Evolutionary conservation across 2,797 vertebrate genomes (phyloP).

Genomic region (Premnoplex brunnescens): DNA sequence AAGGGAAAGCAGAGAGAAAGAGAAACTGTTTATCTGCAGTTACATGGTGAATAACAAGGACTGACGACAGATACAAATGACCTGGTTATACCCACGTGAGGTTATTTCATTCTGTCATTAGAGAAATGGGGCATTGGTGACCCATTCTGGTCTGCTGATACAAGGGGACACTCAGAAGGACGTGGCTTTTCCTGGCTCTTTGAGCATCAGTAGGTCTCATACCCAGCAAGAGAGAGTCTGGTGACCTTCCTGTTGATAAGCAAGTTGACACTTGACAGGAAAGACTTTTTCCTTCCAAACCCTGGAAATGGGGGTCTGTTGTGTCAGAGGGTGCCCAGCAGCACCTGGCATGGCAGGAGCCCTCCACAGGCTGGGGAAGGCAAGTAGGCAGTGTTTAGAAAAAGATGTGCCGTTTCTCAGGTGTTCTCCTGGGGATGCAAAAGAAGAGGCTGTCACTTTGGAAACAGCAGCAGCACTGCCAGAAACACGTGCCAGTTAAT

Average conservation of each 20-base stretch:
- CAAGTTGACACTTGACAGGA: neutral
- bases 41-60: neutral
- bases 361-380: neutral
- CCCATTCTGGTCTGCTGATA: neutral
- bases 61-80: neutral
- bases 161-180: neutral
- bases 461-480: neutral
- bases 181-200: neutral
- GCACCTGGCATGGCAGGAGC: neutral
- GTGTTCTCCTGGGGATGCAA: neutral
- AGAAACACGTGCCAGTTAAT: neutral
- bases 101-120: neutral
- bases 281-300: neutral
- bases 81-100: neutral
- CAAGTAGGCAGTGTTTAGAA: neutral
- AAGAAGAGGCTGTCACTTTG: conserved; percentile 17
- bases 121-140: neutral
- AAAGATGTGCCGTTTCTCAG: neutral
- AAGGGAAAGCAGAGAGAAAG: neutral
- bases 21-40: neutral
- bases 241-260: neutral
- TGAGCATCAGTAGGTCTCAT: neutral
- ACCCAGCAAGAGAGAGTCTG: neutral
- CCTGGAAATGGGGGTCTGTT: neutral
- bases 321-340: neutral